Evolutionary conservation across 2,888 invertebrate species (phyloP), one percentile per base, ranked within the genome.

Genomic region (Amblyjoppa fuscipennis): DNA sequence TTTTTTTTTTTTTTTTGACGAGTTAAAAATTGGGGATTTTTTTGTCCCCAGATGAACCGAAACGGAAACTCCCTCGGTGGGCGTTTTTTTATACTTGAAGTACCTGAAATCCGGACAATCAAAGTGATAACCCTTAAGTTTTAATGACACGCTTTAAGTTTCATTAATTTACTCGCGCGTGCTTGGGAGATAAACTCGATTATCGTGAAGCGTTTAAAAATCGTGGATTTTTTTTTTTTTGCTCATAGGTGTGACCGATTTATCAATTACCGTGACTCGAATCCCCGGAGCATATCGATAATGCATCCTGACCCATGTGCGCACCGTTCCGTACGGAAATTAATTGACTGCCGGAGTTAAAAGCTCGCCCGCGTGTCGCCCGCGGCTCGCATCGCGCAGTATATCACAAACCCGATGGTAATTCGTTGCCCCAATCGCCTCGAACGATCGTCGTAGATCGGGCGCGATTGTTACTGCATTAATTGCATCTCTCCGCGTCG

Each of bases 401-500:
- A 6, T 73, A 38, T 41, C 20, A 41, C 20, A 13, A 1, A 41
- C 34, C 1, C 73, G 41, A 73, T 41, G 59, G 41, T 59, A 59
- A 77, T 53, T 77, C 66, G 53, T 41, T 53, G 77, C 25, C 7
- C 34, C 56, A 56, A 68, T 38, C 59, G 75, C 59, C 31, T 56
- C 38, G 51, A 59, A 74, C 82, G 74, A 49, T 49, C 68, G 25
- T 80, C 75, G 70, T 75, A 71, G 69, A 81, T 81, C 64, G 78
- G 76, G 45, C 75, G 49, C 61, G 68, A 70, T 74, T 85, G 84
- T 81, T 68, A 75, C 66, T 80, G 73, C 73, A 73, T 73, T 77
- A 45, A 75, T 75, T 83, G 31, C 68, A 71, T 86, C 76, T 80
- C 66, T 28, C 28, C 61, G 41, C 51, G 45, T 45, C 45, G 45